A percentile compares a stretch with the other conserved stretches of the same genome.
These are phyloP conservation scores for Diadophis punctatus DNA, from an alignment of 2,113 vertebrate genomes.

Conservation along the genomic window DNA sequence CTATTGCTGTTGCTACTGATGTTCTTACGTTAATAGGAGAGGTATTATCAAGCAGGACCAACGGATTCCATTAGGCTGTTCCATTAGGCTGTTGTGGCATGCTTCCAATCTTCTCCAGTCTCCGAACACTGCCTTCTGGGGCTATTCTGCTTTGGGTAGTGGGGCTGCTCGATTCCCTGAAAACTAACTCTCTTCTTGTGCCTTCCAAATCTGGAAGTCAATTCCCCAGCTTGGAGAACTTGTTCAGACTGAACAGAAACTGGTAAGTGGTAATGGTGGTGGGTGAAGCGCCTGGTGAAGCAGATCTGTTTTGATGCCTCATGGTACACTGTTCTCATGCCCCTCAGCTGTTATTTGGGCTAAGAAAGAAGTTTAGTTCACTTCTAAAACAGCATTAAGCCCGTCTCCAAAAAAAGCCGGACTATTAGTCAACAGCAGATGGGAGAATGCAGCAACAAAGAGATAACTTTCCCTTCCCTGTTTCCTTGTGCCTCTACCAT, in stretches of 20 bases:
- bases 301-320: neutral
- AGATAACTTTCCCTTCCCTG: neutral
- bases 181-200: neutral
- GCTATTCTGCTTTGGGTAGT: neutral
- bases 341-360: neutral
- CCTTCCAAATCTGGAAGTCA: neutral
- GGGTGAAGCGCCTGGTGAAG: neutral
- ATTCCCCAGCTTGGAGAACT: neutral
- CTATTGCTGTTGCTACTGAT: too few species aligned
- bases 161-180: neutral
- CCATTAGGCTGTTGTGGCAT: neutral
- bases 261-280: neutral
- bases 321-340: neutral
- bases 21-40: neutral
- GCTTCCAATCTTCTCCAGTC: neutral
- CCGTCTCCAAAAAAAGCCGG: neutral
- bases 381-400: neutral
- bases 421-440: neutral
- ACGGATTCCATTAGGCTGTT: neutral
- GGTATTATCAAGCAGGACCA: neutral
- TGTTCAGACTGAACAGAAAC: neutral
- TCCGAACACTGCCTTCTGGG: neutral
- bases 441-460: neutral
- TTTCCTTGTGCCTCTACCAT: neutral
- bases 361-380: neutral